phyloP scores from a whole-genome alignment of 2,888 invertebrate genomes.

The Eutolmus rufibarbis region DNA sequence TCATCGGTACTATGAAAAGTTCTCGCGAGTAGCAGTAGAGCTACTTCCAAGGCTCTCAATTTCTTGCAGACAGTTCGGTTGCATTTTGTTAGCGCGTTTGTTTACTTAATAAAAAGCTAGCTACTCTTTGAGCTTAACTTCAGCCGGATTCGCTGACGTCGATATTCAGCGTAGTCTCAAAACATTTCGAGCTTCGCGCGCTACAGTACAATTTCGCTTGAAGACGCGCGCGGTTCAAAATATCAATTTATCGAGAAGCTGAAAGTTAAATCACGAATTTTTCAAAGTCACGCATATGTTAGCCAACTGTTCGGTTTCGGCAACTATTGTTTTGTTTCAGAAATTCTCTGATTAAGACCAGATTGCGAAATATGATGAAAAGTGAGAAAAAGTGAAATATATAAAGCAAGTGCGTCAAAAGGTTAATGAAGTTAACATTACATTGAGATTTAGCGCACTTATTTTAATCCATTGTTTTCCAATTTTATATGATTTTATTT shows the following conservation, averaged over 20 bases:
- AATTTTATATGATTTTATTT: background rate
- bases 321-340: background rate
- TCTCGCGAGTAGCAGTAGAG: background rate
- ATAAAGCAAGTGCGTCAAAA: background rate
- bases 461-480: background rate
- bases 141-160: background rate
- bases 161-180: background rate
- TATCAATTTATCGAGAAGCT: background rate
- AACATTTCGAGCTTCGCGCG: background rate
- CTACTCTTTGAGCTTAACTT: constrained; percentile 21
- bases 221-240: constrained; percentile 28
- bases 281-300: background rate
- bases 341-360: background rate
- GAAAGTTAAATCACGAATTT: background rate
- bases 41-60: background rate
- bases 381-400: background rate
- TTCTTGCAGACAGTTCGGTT: background rate
- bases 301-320: background rate
- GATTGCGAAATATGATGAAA: background rate
- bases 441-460: background rate
- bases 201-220: background rate
- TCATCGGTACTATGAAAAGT: background rate
- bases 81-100: background rate
- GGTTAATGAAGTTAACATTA: background rate
- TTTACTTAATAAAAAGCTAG: background rate